These are phyloP conservation scores for Gymnodraco acuticeps DNA, from an alignment of 2,797 vertebrate genomes.

Conservation along the genomic window DNA sequence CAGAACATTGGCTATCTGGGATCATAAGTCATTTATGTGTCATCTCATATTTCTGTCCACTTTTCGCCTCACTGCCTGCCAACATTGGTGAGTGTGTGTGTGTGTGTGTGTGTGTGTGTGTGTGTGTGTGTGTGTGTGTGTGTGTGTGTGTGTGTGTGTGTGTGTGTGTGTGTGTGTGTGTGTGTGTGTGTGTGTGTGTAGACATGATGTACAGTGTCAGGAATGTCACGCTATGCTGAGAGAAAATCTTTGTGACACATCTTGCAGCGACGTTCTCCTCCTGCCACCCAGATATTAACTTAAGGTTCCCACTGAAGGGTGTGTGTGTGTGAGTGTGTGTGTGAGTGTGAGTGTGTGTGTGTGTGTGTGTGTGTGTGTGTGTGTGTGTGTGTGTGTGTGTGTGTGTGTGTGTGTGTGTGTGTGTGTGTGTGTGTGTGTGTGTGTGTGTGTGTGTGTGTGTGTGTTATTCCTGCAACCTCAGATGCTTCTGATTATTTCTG, in stretches of 20 bases:
- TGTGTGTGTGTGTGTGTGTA: not conserved
- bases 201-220: not conserved
- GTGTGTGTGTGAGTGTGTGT: conserved; percentile 18
- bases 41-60: not conserved
- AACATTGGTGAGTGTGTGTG: not conserved
- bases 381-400: conserved; percentile 15
- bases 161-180: conserved; percentile 4
- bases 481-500: conserved; percentile 5
- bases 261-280: not conserved
- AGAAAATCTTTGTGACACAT: conserved; percentile 26
- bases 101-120: not conserved
- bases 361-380: not conserved
- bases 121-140: not conserved
- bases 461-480: conserved; percentile 2
- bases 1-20: too few species aligned
- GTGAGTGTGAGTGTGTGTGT: conserved; percentile 4
- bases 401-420: conserved; percentile 6
- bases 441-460: conserved; percentile 14
- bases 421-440: conserved; percentile 1
- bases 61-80: not conserved
- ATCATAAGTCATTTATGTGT: not conserved
- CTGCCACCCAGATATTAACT: not conserved
- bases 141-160: not conserved
- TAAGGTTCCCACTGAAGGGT: conserved; percentile 1
- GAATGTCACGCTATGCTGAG: conserved; percentile 14